These are phyloP conservation scores for Thamnaconus septentrionalis DNA, from an alignment of 2,113 vertebrate genomes.

Conservation along the genomic window DNA sequence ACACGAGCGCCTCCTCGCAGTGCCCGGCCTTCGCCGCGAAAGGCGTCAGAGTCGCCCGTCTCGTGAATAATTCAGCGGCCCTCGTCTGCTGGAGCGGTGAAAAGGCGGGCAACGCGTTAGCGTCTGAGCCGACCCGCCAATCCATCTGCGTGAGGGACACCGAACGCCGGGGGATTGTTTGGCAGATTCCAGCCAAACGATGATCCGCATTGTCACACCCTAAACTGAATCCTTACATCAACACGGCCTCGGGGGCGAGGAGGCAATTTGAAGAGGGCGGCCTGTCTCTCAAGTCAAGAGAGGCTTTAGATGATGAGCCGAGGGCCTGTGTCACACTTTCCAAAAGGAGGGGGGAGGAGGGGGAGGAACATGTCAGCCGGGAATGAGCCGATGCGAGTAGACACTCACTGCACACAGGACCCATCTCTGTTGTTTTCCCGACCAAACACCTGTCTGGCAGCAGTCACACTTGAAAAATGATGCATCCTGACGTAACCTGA, in stretches of 20 bases:
- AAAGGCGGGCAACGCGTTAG: slow-evolving; percentile 33
- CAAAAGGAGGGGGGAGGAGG: too few relatives aligned
- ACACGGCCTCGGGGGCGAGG: slow-evolving; percentile 34
- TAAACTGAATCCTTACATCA: slow-evolving; percentile 56
- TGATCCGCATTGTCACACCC: slow-evolving; percentile 62
- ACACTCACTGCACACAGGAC: too few relatives aligned
- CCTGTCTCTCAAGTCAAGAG: slow-evolving; percentile 49
- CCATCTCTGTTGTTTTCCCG: too few relatives aligned
- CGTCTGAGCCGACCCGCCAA: slow-evolving; percentile 42
- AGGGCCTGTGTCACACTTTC: slow-evolving; percentile 24
- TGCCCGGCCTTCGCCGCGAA: slow-evolving; percentile 35
- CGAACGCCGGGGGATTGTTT: slow-evolving; percentile 44
- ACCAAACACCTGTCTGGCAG: too few relatives aligned
- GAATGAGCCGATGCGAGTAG: neutral
- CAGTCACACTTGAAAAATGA: too few relatives aligned
- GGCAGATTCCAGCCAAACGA: slow-evolving; percentile 61
- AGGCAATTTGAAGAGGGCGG: slow-evolving; percentile 30
- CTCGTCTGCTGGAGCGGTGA: slow-evolving; percentile 45
- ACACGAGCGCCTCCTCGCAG: slow-evolving; percentile 56
- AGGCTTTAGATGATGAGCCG: slow-evolving; percentile 36
- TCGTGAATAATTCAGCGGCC: slow-evolving; percentile 67
- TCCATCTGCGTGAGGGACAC: slow-evolving; percentile 35
- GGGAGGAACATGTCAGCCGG: slow-evolving; percentile 4
- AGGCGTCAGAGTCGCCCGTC: slow-evolving; percentile 40
- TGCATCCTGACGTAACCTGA: too few relatives aligned